A percentile compares a stretch with the other conserved stretches of the same genome.
Evolutionary conservation across 2,113 vertebrate species (phyloP).

Genomic region (Oxyura jamaicensis): DNA sequence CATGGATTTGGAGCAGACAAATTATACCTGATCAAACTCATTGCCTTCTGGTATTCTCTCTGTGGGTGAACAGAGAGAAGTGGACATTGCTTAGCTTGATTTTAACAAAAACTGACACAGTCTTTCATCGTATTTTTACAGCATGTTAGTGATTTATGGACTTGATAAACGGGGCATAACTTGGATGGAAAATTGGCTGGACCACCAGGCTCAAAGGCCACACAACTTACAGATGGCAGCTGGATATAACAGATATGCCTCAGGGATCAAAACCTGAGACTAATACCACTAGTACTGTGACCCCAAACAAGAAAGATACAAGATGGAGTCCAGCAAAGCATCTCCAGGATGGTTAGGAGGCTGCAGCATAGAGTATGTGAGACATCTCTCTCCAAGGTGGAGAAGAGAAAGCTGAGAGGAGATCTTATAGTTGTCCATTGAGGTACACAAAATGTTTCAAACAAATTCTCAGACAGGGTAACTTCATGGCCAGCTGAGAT

Average conservation of each 20-base stretch:
- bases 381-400: neutral
- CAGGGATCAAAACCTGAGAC: neutral
- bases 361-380: neutral
- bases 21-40: neutral
- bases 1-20: neutral
- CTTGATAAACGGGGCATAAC: neutral
- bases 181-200: neutral
- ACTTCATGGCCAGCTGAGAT: neutral
- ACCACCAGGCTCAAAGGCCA: neutral
- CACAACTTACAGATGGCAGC: neutral
- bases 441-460: neutral
- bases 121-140: neutral
- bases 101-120: neutral
- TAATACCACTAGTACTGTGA: neutral
- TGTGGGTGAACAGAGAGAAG: neutral
- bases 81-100: neutral
- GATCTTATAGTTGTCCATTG: neutral
- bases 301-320: neutral
- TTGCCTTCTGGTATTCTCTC: neutral
- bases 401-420: neutral
- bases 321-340: neutral
- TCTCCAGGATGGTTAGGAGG: neutral
- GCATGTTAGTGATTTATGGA: neutral
- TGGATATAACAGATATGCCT: neutral
- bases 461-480: neutral